Evolutionary conservation across 2,888 invertebrate species (phyloP).

Genomic region (Rhorus exstirpatorius): DNA sequence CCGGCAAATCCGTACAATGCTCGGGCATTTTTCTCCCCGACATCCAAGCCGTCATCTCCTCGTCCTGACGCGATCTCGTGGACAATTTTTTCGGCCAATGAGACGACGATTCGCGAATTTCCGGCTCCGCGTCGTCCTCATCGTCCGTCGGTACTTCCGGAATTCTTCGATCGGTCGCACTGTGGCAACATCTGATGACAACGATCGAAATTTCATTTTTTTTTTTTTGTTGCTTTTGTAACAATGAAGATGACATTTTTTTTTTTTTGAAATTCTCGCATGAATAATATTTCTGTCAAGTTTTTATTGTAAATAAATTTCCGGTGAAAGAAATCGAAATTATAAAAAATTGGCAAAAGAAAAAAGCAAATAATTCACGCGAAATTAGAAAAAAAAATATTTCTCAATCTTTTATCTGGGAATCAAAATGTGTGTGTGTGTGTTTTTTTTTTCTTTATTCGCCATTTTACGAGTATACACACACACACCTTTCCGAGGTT

Average conservation of each 20-base stretch:
- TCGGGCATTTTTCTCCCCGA: slow-evolving; percentile 67
- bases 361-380: too few relatives aligned
- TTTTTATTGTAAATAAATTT: too few relatives aligned
- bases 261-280: too few relatives aligned
- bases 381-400: too few relatives aligned
- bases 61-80: slow-evolving; percentile 55
- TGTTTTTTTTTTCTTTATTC: neutral
- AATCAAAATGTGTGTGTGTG: too few relatives aligned
- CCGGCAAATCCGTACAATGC: slow-evolving; percentile 67
- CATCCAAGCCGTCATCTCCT: slow-evolving; percentile 54
- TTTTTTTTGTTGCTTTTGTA: too few relatives aligned
- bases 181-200: slow-evolving; percentile 49
- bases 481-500: slow-evolving; percentile 42
- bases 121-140: slow-evolving; percentile 51
- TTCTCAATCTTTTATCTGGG: too few relatives aligned
- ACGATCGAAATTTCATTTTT: neutral
- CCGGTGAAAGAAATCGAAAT: too few relatives aligned
- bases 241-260: too few relatives aligned
- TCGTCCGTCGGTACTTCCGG: slow-evolving; percentile 44
- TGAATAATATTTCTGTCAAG: too few relatives aligned
- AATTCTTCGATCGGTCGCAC: slow-evolving; percentile 22
- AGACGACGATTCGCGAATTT: neutral
- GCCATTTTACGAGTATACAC: too few relatives aligned
- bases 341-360: too few relatives aligned
- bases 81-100: slow-evolving; percentile 53